Base-by-base conservation (phyloP, 2,113 vertebrate species). In the Coptodon bakossiorum region DNA sequence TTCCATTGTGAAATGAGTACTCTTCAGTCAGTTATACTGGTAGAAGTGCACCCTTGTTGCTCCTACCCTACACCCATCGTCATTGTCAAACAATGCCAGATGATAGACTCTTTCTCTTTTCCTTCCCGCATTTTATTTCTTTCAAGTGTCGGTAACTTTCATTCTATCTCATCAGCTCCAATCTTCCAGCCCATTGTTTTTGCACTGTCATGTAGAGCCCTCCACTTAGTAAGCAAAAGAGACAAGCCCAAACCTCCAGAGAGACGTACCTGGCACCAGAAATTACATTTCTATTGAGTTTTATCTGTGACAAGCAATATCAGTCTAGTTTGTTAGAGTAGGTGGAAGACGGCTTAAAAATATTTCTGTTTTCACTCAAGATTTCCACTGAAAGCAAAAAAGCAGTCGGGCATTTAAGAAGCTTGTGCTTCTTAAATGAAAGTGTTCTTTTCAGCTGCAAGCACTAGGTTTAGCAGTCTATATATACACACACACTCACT, bases 21-120 rank as follows among this genome's bases (percentile, higher is more conserved):
- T 68, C 93, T 94, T 89, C 50, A 93, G 68, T 17, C 52, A 9
- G 68, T 83, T 84, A 24, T 88, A 82, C 29, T n/a, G 52, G n/a
- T 66, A 4, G 78, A 82, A 93, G 66, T 40, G 73, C 83, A 86
- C 50, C 43, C 63, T 86, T 88, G 12, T 83, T 45, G 36, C 83
- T 53, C 78, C 85, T 57, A 54, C 73, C 57, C 17, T 52, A 8
- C 45, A 61, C 34, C 68, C 6, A 66, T 84, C 54, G 79, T 82
- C 10, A 24, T 34, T 56, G 29, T 8, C 6, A 79, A 91, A 87
- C 2, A 5, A 81, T 66, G 19, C 14, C 56, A 89, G 78, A 88
- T 82, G 11, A 83, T 43, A n/a, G 10, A 6, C 11, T 22, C n/a
- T 40, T 81, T 81, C 11, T 36, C 45, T 71, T 31, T 12, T 73